Evolutionary conservation across 2,113 vertebrate genomes (phyloP).

Genomic region (Sceloporus tristichus): DNA sequence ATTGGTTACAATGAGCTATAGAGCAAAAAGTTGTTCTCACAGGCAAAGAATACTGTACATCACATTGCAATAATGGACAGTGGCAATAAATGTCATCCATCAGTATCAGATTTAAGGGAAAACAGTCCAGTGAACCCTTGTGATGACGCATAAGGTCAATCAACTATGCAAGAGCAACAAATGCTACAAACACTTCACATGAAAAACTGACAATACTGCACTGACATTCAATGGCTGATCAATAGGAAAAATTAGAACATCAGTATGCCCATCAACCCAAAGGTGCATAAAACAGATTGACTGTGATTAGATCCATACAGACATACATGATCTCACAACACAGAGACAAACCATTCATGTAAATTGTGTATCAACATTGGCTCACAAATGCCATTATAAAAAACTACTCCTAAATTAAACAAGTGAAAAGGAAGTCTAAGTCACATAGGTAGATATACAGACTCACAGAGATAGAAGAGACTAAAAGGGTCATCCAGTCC

Average conservation of each 20-base stretch:
- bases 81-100: background rate
- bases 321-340: background rate
- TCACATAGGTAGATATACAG: too few species aligned
- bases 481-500: too few species aligned
- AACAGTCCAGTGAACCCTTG: background rate
- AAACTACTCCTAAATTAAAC: background rate
- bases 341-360: background rate
- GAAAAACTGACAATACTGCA: background rate
- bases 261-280: background rate
- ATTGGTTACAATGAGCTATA: background rate
- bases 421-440: background rate
- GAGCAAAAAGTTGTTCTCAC: background rate
- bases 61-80: background rate
- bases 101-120: too few species aligned
- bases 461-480: too few species aligned
- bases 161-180: background rate
- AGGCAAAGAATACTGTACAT: background rate
- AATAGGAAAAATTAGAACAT: background rate
- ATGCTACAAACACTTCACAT: background rate
- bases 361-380: background rate
- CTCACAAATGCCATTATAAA: background rate
- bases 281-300: background rate
- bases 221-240: background rate
- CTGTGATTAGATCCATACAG: background rate
- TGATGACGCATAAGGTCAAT: background rate